Evolutionary conservation across 2,888 invertebrate species (phyloP).

Genomic region (Seira musarum): DNA sequence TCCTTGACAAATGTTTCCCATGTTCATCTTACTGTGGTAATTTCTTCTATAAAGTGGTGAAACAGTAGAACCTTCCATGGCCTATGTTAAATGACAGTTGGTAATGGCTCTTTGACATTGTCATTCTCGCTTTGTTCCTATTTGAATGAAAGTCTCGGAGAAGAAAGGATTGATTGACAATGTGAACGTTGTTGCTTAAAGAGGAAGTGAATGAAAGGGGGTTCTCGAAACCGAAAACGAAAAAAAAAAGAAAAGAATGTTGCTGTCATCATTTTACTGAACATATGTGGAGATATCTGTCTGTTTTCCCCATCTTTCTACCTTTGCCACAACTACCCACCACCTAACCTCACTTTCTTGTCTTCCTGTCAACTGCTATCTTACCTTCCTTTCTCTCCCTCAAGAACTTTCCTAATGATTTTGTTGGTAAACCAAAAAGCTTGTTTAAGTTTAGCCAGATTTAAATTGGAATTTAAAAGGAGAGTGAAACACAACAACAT

Average conservation of each 20-base stretch:
- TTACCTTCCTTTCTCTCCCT: neutral
- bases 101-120: constrained; percentile 27
- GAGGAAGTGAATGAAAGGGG: neutral
- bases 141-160: neutral
- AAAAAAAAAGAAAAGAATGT: neutral
- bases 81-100: constrained; percentile 7
- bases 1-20: too few relatives aligned
- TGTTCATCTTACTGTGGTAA: too few relatives aligned
- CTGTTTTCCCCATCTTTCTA: neutral
- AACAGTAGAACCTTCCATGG: too few relatives aligned
- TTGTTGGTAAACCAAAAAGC: neutral
- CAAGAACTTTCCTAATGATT: neutral
- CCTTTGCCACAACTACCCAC: neutral
- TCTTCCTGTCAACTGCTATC: too few relatives aligned
- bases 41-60: too few relatives aligned
- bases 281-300: neutral
- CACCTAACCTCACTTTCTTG: too few relatives aligned
- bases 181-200: neutral
- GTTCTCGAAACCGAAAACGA: neutral
- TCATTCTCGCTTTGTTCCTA: constrained; percentile 1
- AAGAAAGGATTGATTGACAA: constrained; percentile 5
- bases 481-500: neutral
- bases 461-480: neutral
- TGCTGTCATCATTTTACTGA: neutral
- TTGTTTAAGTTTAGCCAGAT: neutral